A percentile compares a stretch with the other conserved stretches of the same genome.
Evolutionary conservation across 2,888 invertebrate genomes (phyloP).

Genomic region (Plusia festucae): DNA sequence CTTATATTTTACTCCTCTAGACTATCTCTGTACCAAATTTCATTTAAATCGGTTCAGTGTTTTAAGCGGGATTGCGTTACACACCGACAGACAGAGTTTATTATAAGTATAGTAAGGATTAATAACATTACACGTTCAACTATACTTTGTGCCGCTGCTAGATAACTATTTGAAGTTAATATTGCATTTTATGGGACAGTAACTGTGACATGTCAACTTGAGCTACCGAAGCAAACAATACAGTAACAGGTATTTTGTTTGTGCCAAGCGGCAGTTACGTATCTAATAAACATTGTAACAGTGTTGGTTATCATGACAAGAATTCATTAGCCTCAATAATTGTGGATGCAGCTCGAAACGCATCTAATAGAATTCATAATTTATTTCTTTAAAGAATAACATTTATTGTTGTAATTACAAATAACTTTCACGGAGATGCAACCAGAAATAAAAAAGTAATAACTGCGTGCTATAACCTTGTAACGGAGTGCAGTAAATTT

Average conservation of each 20-base stretch:
- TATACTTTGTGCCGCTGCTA: constrained; percentile 13
- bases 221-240: constrained; percentile 39
- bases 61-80: too few relatives aligned
- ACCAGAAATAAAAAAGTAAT: constrained; percentile 65
- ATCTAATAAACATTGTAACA: constrained; percentile 59
- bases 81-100: too few relatives aligned
- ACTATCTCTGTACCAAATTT: too few relatives aligned
- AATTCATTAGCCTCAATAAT: constrained; percentile 70
- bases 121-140: constrained; percentile 31
- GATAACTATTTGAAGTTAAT: constrained; percentile 19
- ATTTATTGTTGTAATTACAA: constrained; percentile 49
- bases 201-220: constrained; percentile 28
- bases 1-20: constrained; percentile 13
- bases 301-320: constrained; percentile 68
- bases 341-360: constrained; percentile 59
- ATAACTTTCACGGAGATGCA: constrained; percentile 62
- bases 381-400: constrained; percentile 45
- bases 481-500: constrained; percentile 49
- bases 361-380: constrained; percentile 53
- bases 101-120: too few relatives aligned
- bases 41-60: too few relatives aligned
- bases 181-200: constrained; percentile 27
- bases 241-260: constrained; percentile 52
- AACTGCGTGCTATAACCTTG: constrained; percentile 57
- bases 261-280: constrained; percentile 56